Conservation (phyloP, 2,888 invertebrate genomes). For the Diogma glabrata region DNA sequence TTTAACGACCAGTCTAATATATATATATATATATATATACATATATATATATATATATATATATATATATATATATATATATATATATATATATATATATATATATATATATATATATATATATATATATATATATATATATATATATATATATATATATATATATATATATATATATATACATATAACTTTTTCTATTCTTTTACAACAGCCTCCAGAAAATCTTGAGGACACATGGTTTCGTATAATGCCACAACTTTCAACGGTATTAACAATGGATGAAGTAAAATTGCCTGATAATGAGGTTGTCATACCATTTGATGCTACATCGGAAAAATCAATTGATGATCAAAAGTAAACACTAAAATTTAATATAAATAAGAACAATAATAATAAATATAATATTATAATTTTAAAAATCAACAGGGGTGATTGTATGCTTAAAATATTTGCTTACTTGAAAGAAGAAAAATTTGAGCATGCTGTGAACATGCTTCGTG, state of each 20-base stretch:
- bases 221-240: constrained; percentile 51
- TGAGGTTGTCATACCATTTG: constrained; percentile 63
- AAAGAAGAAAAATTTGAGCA: constrained; percentile 59
- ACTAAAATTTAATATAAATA: no score
- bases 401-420: constrained; percentile 20
- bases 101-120: no score
- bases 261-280: constrained; percentile 44
- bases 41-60: no score
- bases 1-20: no score
- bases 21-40: no score
- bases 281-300: constrained; percentile 29
- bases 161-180: no score
- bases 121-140: no score
- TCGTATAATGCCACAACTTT: constrained; percentile 48
- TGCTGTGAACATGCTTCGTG: constrained; percentile 69
- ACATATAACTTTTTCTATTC: no score
- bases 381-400: constrained; percentile 3
- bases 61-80: no score
- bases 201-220: constrained; percentile 21
- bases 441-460: constrained; percentile 67
- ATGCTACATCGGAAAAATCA: constrained; percentile 69
- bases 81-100: no score
- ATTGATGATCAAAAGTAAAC: constrained; percentile 82
- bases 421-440: constrained; percentile 74
- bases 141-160: no score